Percentiles rank a stretch among this genome's conserved stretches.
Conservation (phyloP, 2,113 vertebrate species). For the Donacobius atricapilla region DNA sequence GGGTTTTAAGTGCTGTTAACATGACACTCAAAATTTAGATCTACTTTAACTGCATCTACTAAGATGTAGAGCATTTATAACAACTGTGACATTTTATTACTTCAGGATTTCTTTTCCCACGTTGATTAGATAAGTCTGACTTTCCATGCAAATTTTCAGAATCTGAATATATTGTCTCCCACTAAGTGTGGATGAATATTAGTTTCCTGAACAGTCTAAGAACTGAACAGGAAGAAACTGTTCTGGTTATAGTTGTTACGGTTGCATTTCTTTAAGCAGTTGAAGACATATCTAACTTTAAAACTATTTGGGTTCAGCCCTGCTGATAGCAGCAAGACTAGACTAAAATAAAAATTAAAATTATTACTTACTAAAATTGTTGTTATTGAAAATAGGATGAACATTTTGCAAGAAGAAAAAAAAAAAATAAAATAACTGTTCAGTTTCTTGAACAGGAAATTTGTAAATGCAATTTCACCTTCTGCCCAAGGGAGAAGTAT, state of each 20-base stretch:
- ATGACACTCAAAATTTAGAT: background rate
- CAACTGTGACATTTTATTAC: background rate
- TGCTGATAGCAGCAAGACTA: background rate
- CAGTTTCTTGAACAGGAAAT: background rate
- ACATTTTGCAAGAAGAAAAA: background rate
- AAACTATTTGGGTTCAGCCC: background rate
- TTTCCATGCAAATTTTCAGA: background rate
- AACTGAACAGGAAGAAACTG: background rate
- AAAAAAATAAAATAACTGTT: background rate
- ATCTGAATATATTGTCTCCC: background rate
- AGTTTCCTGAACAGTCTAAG: background rate
- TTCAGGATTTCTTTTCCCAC: background rate
- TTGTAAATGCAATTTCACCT: background rate
- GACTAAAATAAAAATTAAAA: background rate
- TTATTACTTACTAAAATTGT: background rate
- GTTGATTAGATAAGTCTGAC: background rate
- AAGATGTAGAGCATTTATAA: background rate
- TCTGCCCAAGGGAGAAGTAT: fast-evolving
- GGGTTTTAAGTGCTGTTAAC: background rate
- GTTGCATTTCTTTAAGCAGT: background rate
- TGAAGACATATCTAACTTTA: background rate
- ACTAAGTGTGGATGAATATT: background rate
- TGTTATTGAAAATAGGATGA: background rate
- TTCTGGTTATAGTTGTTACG: background rate
- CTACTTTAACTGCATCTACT: background rate